These are phyloP conservation scores for Neodiprion fabricii DNA, from an alignment of 1,140 invertebrate species.

Conservation along the genomic window DNA sequence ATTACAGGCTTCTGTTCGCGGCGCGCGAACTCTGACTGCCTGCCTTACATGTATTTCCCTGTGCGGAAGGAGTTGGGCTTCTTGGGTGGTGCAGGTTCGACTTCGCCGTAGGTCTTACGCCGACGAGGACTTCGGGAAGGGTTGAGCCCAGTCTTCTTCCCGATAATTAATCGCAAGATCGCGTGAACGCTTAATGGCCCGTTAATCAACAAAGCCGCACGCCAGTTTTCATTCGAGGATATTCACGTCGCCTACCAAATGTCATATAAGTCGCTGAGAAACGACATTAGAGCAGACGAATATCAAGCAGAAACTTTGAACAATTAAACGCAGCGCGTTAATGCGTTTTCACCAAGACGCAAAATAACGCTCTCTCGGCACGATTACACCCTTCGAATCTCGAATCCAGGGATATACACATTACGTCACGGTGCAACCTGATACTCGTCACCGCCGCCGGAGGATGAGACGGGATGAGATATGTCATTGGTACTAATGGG, in stretches of 20 bases:
- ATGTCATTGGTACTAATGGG: neutral
- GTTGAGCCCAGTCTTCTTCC: neutral
- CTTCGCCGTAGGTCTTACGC: too few relatives aligned
- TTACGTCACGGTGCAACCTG: neutral
- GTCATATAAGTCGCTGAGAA: neutral
- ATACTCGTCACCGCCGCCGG: neutral
- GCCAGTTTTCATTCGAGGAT: neutral
- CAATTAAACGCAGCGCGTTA: too few relatives aligned
- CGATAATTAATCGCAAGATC: neutral
- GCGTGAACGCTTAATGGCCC: neutral
- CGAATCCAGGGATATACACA: neutral
- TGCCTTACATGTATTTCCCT: neutral
- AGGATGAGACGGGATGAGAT: neutral
- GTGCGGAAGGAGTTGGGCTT: neutral
- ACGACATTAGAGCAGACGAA: neutral
- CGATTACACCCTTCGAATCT: neutral
- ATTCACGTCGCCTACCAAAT: neutral
- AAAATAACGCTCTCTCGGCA: neutral
- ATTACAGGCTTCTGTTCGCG: slow-evolving; percentile 32
- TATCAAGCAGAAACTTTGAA: neutral
- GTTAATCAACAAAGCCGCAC: too few relatives aligned
- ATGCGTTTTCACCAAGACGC: neutral
- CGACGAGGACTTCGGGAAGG: neutral
- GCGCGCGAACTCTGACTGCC: neutral
- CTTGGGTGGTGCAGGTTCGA: neutral